Evolutionary conservation across 1,140 invertebrate genomes (phyloP).

Genomic region (Fopius arisanus): DNA sequence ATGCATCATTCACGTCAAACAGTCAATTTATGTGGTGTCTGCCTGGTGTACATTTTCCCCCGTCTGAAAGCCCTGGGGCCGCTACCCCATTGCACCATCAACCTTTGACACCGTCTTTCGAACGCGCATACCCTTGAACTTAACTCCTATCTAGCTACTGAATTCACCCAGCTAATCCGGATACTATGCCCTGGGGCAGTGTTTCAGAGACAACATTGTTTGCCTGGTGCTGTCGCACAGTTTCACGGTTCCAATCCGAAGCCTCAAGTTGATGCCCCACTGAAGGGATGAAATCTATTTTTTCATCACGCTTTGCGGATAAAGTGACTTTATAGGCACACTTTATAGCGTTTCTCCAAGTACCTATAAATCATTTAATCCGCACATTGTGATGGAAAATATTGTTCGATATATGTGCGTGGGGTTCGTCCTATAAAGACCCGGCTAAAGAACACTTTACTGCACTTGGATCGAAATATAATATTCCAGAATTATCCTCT

Average conservation of each 20-base stretch:
- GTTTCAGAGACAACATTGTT: neutral
- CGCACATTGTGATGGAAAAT: no score
- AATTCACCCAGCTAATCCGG: neutral
- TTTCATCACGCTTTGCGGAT: neutral
- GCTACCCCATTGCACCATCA: neutral
- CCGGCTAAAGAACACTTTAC: no score
- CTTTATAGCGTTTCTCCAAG: no score
- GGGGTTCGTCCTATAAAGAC: no score
- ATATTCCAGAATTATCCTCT: no score
- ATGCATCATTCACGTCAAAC: neutral
- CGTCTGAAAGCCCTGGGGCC: neutral
- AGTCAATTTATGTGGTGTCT: neutral
- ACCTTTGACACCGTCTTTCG: slow-evolving; percentile 6
- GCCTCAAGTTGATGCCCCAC: neutral
- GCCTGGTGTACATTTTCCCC: neutral
- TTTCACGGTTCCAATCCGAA: neutral
- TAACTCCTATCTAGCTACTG: neutral
- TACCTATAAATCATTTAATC: no score
- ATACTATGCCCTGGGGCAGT: neutral
- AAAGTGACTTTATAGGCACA: no score
- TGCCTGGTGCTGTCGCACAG: neutral
- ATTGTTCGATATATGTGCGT: no score
- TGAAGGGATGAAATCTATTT: neutral
- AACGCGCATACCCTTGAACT: neutral
- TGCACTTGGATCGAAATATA: no score